phyloP scores from a whole-genome alignment of 2,797 vertebrate species.

The Selene dorsalis region DNA sequence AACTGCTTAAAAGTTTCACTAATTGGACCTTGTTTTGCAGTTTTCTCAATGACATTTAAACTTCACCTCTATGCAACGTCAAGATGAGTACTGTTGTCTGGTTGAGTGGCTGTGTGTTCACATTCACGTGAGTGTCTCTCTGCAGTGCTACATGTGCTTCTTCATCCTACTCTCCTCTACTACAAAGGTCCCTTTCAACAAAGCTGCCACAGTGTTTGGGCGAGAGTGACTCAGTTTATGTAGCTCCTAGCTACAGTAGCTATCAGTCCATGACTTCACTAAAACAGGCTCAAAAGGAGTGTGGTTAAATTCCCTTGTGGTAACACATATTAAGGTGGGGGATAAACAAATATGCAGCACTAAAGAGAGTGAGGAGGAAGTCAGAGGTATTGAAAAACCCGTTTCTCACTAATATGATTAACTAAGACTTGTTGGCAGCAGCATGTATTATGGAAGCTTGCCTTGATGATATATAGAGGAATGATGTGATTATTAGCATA shows the following conservation, averaged over 20 bases:
- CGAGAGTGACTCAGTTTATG: constrained; percentile 12
- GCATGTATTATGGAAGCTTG: constrained; percentile 38
- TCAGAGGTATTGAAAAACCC: constrained; percentile 11
- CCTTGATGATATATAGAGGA: constrained; percentile 46
- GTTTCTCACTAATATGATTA: constrained; percentile 50
- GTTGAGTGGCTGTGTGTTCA: background rate
- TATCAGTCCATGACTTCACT: constrained; percentile 10
- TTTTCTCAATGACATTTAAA: background rate
- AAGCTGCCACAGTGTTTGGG: constrained; percentile 18
- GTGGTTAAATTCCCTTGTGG: constrained; percentile 18
- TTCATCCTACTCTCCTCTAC: constrained; percentile 12
- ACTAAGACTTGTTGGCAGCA: constrained; percentile 50
- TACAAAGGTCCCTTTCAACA: constrained; percentile 50
- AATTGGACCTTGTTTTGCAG: background rate
- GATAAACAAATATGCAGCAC: constrained; percentile 39
- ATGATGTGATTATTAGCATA: constrained; percentile 47
- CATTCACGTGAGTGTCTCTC: constrained; percentile 8
- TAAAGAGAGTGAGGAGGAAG: constrained; percentile 29
- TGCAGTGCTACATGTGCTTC: constrained; percentile 8
- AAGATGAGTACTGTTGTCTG: background rate
- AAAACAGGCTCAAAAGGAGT: constrained; percentile 22
- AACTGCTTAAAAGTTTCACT: background rate
- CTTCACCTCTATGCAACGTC: background rate
- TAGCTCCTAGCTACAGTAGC: constrained; percentile 11
- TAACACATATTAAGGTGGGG: constrained; percentile 13